Conservation (phyloP, 2,113 vertebrate genomes). For the Serilophus lunatus region DNA sequence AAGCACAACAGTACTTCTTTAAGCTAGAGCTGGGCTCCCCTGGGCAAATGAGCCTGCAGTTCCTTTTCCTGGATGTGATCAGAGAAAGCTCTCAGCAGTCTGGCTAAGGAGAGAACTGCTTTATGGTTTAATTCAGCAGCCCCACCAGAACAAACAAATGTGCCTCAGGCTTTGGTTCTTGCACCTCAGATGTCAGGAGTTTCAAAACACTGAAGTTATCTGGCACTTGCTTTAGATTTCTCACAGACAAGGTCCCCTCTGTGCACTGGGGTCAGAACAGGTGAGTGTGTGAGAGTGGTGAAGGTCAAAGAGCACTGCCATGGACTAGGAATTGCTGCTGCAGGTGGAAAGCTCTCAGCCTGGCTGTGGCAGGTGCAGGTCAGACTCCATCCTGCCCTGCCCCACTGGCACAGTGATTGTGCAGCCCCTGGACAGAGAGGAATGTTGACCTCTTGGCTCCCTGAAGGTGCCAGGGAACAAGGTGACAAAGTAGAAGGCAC, state of each 20-base stretch:
- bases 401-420: accelerated
- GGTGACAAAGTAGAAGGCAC: not conserved
- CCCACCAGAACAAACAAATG: not conserved
- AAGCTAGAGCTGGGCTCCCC: accelerated
- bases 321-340: not conserved
- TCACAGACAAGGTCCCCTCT: accelerated
- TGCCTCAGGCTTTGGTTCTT: not conserved
- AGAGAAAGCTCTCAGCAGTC: not conserved
- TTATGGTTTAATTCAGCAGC: not conserved
- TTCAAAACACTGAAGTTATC: not conserved
- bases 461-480: not conserved
- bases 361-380: not conserved
- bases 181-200: not conserved
- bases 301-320: not conserved
- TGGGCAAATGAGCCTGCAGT: not conserved
- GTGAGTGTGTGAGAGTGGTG: not conserved
- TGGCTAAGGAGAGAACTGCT: not conserved
- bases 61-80: not conserved
- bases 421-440: not conserved
- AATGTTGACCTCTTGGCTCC: not conserved
- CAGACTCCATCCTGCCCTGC: not conserved
- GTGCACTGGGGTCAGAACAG: not conserved
- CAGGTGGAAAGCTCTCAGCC: not conserved
- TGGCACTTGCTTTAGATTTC: not conserved
- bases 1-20: not conserved